Evolutionary conservation across 2,797 vertebrate species (phyloP), one percentile per base, ranked within the genome.

Genomic region (Pampus argenteus): DNA sequence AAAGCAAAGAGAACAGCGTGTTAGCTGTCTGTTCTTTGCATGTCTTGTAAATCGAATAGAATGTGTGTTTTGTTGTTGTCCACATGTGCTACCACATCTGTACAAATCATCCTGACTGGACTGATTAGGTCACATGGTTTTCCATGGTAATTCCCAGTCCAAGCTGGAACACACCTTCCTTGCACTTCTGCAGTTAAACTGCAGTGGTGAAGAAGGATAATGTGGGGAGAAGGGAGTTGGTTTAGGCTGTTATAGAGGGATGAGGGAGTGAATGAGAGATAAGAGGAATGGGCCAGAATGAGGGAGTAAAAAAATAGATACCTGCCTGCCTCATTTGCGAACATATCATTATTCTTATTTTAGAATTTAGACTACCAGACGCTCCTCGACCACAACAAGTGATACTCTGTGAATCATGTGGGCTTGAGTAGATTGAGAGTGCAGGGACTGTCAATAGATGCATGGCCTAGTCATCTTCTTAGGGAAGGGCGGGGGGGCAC

Each of bases 311-410:
- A 82, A 87, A 93, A 86, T 71, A 86, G 83, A 90, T 88, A 91
- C 89, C 90, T 90, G 88, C 90, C 89, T 76, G 78, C 75, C 86
- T 91, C 87, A 83, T 91, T 92, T 89, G 86, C 36, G 83, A 87
- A 84, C 89, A 87, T 82, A 90, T 89, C 88, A 91, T 93, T 92
- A 91, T 85, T 93, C 86, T 93, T 93, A 92, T 92, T 92, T 92
- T 85, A 86, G 82, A 82, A 93, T 93, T 91, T 89, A 75, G 84
- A 71, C 82, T 87, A 84, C 82, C 85, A 91, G 88, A 73, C 85
- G 51, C 84, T 91, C 76, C 77, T 84, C 36, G 34, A 77, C 88
- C 91, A 92, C 89, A 93, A 93, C 93, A 94, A 94, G 90, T 90
- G 90, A 92, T 85, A 82, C 84, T 72, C 65, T 86, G 87, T 86